phyloP scores from a whole-genome alignment of 1,140 invertebrate species.

The Caenorhabditis elegans region DNA sequence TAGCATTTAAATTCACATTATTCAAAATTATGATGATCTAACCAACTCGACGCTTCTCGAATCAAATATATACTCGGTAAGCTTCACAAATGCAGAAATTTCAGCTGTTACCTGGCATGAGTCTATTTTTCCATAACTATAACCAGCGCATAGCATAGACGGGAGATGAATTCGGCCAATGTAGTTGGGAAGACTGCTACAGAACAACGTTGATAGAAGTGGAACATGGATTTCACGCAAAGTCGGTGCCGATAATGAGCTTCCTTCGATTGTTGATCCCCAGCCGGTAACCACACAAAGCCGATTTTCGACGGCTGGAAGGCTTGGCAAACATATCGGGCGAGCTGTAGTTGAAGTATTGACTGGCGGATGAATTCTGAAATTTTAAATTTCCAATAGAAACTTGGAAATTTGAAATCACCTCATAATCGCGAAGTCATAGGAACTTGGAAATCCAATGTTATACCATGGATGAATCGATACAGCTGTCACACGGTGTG shows the following conservation, averaged over 20 bases:
- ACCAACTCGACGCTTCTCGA: too few species aligned
- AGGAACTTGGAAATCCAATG: not conserved
- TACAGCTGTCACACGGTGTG: conserved; percentile 30
- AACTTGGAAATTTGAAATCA: not conserved
- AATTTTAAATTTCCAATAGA: not conserved
- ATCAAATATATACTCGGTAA: not conserved
- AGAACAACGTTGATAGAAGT: conserved; percentile 9
- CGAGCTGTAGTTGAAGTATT: not conserved
- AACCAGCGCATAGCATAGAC: conserved; percentile 45
- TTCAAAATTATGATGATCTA: too few species aligned
- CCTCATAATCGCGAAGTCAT: conserved; percentile 38
- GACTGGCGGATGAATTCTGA: conserved; percentile 34
- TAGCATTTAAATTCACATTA: too few species aligned
- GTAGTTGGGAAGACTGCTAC: conserved; percentile 17
- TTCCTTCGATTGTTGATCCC: conserved; percentile 11
- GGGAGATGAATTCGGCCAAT: conserved; percentile 30
- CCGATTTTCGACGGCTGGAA: not conserved
- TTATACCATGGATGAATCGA: conserved; percentile 38
- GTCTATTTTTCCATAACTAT: conserved; percentile 38
- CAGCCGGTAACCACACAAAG: conserved; percentile 40
- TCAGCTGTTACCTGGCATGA: conserved; percentile 28
- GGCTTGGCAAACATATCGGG: conserved; percentile 35
- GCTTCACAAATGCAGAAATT: not conserved
- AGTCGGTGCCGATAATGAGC: not conserved
- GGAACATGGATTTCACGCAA: conserved; percentile 39